Evolutionary conservation across 2,113 vertebrate species (phyloP).

Genomic region (Sigmodon hispidus): DNA sequence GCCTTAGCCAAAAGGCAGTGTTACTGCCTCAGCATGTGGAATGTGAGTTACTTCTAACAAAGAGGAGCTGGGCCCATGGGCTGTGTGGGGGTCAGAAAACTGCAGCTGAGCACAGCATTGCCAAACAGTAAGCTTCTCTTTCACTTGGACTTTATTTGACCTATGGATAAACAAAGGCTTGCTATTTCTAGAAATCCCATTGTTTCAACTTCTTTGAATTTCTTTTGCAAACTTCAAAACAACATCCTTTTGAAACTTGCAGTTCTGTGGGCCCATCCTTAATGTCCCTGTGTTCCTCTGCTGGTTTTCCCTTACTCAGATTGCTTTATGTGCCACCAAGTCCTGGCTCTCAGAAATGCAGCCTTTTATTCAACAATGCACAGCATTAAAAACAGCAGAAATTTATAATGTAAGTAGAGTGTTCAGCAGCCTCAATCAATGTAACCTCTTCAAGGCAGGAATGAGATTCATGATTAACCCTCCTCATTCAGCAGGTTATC

Average conservation of each 20-base stretch:
- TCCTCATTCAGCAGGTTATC: not conserved
- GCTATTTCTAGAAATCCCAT: slow-evolving; percentile 79
- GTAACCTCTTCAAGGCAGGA: not conserved
- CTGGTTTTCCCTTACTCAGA: not conserved
- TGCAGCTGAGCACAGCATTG: not conserved
- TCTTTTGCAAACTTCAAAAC: slow-evolving; percentile 71
- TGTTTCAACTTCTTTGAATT: slow-evolving; percentile 75
- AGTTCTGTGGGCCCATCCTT: not conserved
- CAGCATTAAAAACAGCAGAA: slow-evolving; percentile 22
- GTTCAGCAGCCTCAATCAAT: not conserved
- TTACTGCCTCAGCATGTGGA: not conserved
- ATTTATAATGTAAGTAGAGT: not conserved
- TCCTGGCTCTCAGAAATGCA: slow-evolving; percentile 37
- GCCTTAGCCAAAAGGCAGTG: not conserved
- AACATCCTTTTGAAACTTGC: slow-evolving; percentile 53
- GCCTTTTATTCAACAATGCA: slow-evolving; percentile 11
- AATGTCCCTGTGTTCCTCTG: slow-evolving; percentile 24
- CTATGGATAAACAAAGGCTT: slow-evolving; percentile 79
- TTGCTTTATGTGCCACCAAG: not conserved
- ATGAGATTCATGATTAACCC: not conserved
- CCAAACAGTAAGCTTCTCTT: slow-evolving; percentile 67
- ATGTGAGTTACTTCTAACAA: slow-evolving; percentile 6
- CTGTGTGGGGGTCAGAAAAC: slow-evolving; percentile 32
- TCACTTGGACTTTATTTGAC: slow-evolving; percentile 78
- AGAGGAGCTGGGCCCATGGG: not conserved